Evolutionary conservation across 2,797 vertebrate genomes (phyloP).

Genomic region (Carapus acus): DNA sequence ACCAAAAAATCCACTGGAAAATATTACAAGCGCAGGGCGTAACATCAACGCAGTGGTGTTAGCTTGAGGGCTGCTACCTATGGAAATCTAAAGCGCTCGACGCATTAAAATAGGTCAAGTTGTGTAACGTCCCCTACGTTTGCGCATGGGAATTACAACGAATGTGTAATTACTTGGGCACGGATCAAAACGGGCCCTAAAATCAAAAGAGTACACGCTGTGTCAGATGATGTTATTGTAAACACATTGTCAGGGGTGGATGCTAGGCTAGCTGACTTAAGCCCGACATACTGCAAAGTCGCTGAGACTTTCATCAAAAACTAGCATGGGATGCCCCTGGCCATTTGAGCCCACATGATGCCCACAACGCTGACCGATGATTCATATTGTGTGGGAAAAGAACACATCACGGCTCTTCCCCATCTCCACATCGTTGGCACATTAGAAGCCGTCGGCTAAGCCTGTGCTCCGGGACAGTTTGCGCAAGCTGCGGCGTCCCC

Average conservation of each 20-base stretch:
- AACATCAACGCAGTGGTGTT: constrained; percentile 32
- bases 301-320: constrained; percentile 37
- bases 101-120: not conserved
- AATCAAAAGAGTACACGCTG: constrained; percentile 1
- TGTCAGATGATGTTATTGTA: constrained; percentile 33
- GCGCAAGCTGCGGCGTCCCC: constrained; percentile 43
- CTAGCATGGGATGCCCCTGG: too few species aligned
- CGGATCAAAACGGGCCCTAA: not conserved
- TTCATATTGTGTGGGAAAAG: too few species aligned
- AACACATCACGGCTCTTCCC: too few species aligned
- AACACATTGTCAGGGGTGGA: constrained; percentile 34
- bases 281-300: too few species aligned
- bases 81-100: constrained; percentile 8
- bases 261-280: constrained; percentile 35
- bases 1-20: too few species aligned
- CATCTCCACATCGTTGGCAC: not conserved
- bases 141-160: not conserved
- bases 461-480: constrained; percentile 41
- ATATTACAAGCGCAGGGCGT: not conserved
- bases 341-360: too few species aligned
- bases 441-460: constrained; percentile 10
- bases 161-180: not conserved
- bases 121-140: accelerated
- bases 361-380: too few species aligned
- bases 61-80: constrained; percentile 38